phyloP scores from a whole-genome alignment of 2,888 invertebrate species.

The Dimorphilus gyrociliatus region DNA sequence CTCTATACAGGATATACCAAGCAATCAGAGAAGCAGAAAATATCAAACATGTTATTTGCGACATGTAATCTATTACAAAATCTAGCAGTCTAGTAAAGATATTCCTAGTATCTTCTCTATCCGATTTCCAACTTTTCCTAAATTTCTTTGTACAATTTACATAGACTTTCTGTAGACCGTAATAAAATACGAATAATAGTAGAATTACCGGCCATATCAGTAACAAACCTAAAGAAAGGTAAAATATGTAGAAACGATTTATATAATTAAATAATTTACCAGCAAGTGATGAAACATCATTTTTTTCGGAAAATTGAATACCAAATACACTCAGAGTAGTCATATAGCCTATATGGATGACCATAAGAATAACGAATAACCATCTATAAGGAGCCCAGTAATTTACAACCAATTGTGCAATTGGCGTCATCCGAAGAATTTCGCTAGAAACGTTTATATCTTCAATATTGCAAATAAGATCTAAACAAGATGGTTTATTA shows the following conservation, averaged over 20 bases:
- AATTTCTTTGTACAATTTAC: not conserved
- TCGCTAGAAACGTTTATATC: conserved; percentile 17
- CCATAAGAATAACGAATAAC: conserved; percentile 20
- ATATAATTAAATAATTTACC: no score
- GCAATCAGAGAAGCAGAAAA: conserved; percentile 17
- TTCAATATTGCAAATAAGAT: conserved; percentile 18
- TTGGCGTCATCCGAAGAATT: conserved; percentile 24
- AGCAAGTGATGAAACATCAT: no score
- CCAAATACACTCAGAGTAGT: conserved; percentile 15
- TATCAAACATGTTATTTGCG: conserved; percentile 8
- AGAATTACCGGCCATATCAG: conserved; percentile 11
- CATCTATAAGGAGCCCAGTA: conserved; percentile 22
- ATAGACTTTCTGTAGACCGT: not conserved
- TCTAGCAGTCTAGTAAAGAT: not conserved
- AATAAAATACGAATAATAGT: conserved; percentile 7
- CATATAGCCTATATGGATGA: conserved; percentile 28
- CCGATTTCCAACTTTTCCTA: not conserved
- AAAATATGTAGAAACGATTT: no score
- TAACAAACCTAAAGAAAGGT: conserved; percentile 6
- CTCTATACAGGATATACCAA: conserved; percentile 19
- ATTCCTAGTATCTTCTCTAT: not conserved
- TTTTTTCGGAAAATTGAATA: not conserved
- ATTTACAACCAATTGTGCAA: conserved; percentile 19
- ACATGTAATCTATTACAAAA: conserved; percentile 2
- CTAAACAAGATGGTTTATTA: conserved; percentile 16